phyloP scores from a whole-genome alignment of 2,113 vertebrate genomes.

The mouse (Mus musculus) region DNA sequence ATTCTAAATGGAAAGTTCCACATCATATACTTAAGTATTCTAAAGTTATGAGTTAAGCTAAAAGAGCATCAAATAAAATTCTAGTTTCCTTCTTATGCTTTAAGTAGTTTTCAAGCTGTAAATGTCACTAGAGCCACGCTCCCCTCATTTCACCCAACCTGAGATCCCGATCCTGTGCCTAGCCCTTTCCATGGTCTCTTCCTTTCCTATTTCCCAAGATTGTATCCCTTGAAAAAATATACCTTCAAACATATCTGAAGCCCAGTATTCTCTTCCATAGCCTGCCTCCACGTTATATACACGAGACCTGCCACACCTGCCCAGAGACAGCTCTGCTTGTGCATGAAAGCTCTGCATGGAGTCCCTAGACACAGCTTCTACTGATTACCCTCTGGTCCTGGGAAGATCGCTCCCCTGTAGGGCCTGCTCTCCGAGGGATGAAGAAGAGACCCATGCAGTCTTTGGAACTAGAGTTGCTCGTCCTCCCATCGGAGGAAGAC shows the following conservation, averaged over 20 bases:
- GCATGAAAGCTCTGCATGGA: neutral
- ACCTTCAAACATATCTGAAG: neutral
- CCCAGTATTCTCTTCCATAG: neutral
- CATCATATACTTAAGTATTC: neutral
- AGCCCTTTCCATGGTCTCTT: neutral
- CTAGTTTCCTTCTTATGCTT: neutral
- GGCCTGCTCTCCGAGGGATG: neutral
- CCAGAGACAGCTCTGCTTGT: neutral
- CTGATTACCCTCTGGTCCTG: neutral
- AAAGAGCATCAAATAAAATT: slow-evolving; percentile 36
- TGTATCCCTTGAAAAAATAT: neutral
- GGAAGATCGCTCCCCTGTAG: neutral
- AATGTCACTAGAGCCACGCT: neutral
- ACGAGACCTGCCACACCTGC: neutral
- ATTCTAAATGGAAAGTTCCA: slow-evolving; percentile 21
- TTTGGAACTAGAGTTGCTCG: neutral
- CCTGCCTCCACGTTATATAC: neutral
- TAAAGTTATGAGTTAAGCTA: slow-evolving; percentile 11
- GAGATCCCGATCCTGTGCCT: neutral
- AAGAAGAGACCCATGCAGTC: neutral
- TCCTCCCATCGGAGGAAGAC: neutral
- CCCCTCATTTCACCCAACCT: neutral
- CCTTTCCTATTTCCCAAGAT: no score
- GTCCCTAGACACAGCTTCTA: neutral
- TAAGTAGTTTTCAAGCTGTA: neutral